Evolutionary conservation across 2,888 invertebrate species (phyloP).

Genomic region (Phaonia tiefii): DNA sequence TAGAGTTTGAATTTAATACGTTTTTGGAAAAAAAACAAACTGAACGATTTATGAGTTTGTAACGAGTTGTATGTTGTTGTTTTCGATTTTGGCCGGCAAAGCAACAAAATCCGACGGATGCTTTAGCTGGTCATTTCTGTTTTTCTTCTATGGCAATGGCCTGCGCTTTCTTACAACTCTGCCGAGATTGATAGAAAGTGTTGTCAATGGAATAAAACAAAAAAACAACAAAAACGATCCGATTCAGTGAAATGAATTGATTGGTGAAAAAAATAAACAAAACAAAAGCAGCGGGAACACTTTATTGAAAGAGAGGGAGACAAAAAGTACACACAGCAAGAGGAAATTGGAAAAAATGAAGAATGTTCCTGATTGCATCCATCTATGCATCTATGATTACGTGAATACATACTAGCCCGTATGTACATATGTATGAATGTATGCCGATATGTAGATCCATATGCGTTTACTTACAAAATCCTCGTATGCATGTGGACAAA

Average conservation of each 20-base stretch:
- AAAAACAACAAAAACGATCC: neutral
- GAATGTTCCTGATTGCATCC: slow-evolving; percentile 63
- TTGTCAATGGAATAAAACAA: slow-evolving; percentile 38
- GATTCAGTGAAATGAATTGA: slow-evolving; percentile 47
- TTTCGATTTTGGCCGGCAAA: slow-evolving; percentile 34
- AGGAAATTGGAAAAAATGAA: slow-evolving; percentile 69
- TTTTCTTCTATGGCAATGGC: too few relatives aligned
- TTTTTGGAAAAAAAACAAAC: slow-evolving; percentile 61
- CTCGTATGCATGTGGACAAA: too few relatives aligned
- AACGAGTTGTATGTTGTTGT: slow-evolving; percentile 64
- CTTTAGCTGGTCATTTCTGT: neutral
- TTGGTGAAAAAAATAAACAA: slow-evolving; percentile 22
- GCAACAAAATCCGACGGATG: neutral
- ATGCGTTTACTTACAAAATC: too few relatives aligned
- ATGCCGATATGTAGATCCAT: too few relatives aligned
- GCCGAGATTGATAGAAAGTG: slow-evolving; percentile 62
- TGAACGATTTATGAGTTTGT: slow-evolving; percentile 67
- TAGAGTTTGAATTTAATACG: slow-evolving; percentile 65
- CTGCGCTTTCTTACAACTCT: slow-evolving; percentile 39
- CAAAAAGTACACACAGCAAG: slow-evolving; percentile 25
- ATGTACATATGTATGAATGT: neutral
- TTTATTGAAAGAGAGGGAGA: slow-evolving; percentile 8
- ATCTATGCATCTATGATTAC: neutral
- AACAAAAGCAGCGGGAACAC: slow-evolving; percentile 19
- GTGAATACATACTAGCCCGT: neutral